Percentiles rank a stretch among this genome's conserved stretches.
Evolutionary conservation across 2,113 vertebrate species (phyloP).

Genomic region (Seriola rivoliana): DNA sequence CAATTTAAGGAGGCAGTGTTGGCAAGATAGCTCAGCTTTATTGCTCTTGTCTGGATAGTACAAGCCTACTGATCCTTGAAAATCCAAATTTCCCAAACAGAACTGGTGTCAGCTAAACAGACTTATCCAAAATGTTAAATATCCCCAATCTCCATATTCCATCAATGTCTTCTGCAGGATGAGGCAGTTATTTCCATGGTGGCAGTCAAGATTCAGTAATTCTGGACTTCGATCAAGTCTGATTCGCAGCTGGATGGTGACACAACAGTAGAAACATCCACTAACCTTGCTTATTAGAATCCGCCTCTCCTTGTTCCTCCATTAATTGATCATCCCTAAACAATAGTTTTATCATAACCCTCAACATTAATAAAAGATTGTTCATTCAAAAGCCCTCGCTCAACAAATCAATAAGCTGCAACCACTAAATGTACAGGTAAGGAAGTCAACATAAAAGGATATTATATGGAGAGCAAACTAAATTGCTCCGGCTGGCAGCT

Average conservation of each 20-base stretch:
- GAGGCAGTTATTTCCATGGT: not conserved
- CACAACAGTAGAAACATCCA: not conserved
- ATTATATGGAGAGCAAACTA: not conserved
- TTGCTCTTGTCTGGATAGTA: not conserved
- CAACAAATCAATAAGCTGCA: not conserved
- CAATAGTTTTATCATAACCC: not conserved
- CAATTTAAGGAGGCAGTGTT: slow-evolving; percentile 4
- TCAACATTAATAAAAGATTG: not conserved
- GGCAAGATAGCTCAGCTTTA: slow-evolving; percentile 11
- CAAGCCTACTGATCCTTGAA: not conserved
- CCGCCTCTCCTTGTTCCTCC: too few relatives aligned
- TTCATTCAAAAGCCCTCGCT: not conserved
- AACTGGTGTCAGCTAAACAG: slow-evolving; percentile 6
- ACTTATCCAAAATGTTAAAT: slow-evolving; percentile 7
- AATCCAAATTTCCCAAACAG: slow-evolving; percentile 11
- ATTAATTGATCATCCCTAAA: too few relatives aligned
- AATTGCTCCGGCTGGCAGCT: not conserved
- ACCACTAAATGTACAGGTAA: not conserved
- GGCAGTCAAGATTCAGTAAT: slow-evolving; percentile 38
- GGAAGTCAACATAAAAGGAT: slow-evolving; percentile 10
- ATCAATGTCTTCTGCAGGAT: not conserved
- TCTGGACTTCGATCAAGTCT: slow-evolving; percentile 5
- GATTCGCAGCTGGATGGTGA: not conserved
- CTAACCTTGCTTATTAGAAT: not conserved
- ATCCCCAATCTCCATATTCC: not conserved